These are phyloP conservation scores for Seira musarum DNA, from an alignment of 2,888 invertebrate genomes.

Conservation along the genomic window DNA sequence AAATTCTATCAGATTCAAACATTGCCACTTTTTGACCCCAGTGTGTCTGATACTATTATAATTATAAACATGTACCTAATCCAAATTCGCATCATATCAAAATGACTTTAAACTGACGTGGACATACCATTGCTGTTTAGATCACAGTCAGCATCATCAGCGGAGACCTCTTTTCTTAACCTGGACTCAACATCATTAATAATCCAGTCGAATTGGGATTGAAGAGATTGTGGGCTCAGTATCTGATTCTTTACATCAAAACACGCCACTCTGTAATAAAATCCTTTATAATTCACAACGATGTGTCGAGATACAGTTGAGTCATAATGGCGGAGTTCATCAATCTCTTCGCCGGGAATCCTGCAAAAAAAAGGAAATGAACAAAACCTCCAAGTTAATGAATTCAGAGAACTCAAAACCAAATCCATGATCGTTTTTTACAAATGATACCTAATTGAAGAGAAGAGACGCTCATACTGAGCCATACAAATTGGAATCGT, in stretches of 20 bases:
- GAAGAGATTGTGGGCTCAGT: slow-evolving; percentile 71
- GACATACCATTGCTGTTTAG: neutral
- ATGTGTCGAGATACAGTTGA: slow-evolving; percentile 73
- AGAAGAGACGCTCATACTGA: slow-evolving; percentile 73
- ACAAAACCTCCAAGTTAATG: neutral
- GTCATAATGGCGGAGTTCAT: slow-evolving; percentile 72
- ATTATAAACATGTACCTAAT: no score
- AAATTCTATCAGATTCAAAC: neutral
- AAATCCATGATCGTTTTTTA: no score
- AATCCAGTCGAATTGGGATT: slow-evolving; percentile 73
- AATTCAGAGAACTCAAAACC: neutral
- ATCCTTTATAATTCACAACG: slow-evolving; percentile 72
- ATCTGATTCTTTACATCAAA: slow-evolving; percentile 72
- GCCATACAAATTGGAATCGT: slow-evolving; percentile 75
- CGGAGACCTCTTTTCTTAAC: slow-evolving; percentile 29
- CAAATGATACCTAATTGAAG: slow-evolving; percentile 72
- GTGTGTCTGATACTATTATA: no score
- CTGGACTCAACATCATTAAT: slow-evolving; percentile 72
- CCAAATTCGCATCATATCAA: no score
- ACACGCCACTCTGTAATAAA: slow-evolving; percentile 73
- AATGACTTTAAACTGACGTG: no score
- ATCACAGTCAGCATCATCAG: slow-evolving; percentile 2
- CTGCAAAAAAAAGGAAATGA: slow-evolving; percentile 66
- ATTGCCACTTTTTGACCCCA: no score
- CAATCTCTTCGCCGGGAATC: slow-evolving; percentile 73